phyloP scores from a whole-genome alignment of 2,113 vertebrate species.

The Peromyscus polionotus region DNA sequence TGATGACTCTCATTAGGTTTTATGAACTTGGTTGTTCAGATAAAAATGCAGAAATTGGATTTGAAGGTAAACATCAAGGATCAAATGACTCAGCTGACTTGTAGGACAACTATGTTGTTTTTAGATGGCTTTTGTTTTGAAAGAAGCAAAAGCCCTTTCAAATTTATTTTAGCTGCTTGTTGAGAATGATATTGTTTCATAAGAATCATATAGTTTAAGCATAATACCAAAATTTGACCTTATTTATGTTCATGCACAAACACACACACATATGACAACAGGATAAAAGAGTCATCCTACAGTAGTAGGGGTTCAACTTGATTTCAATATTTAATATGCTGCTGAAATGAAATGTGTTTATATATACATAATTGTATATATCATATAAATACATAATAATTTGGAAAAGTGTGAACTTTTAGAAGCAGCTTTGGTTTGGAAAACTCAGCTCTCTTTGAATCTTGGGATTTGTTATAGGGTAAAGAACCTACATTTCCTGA shows the following conservation, averaged over 20 bases:
- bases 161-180: conserved; percentile 1
- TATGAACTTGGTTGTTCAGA: not conserved
- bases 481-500: not conserved
- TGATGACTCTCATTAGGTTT: conserved; percentile 29
- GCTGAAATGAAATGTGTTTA: not conserved
- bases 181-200: not conserved
- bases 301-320: not conserved
- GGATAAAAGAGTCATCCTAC: not conserved
- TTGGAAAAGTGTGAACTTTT: not conserved
- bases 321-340: not conserved
- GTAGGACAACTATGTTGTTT: not conserved
- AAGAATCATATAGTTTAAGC: conserved; percentile 21
- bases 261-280: not conserved
- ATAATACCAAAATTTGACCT: not conserved
- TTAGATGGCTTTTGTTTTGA: not conserved
- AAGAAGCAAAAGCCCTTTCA: not conserved
- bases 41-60: conserved; percentile 49
- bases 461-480: not conserved
- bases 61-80: not conserved
- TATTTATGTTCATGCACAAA: not conserved
- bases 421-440: not conserved
- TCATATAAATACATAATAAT: not conserved
- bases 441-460: not conserved
- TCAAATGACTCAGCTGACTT: not conserved
- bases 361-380: not conserved